Evolutionary conservation across 92 coral and sea anemone species (phyloP).

Genomic region (Parazoanthus darwini): DNA sequence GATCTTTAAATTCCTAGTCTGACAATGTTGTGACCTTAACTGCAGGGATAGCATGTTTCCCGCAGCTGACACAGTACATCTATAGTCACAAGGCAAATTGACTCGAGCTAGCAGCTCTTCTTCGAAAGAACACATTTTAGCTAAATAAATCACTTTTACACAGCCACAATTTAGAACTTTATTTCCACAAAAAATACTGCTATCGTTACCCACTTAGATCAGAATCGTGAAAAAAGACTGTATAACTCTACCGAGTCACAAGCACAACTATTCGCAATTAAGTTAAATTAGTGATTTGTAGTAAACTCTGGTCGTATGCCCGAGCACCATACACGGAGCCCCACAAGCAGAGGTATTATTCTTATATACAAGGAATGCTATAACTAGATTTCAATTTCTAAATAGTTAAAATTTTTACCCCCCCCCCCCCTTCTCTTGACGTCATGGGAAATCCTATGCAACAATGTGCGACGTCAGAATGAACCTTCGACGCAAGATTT

Average conservation of each 20-base stretch:
- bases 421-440: background rate
- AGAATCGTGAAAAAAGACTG: background rate
- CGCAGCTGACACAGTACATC: too few species aligned
- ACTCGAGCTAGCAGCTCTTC: too few species aligned
- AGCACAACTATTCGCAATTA: background rate
- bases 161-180: too few species aligned
- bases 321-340: background rate
- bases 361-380: background rate
- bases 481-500: background rate
- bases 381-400: background rate
- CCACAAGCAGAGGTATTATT: background rate
- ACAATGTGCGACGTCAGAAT: background rate
- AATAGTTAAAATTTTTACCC: too few species aligned
- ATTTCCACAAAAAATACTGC: background rate
- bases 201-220: background rate
- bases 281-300: too few species aligned
- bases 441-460: too few species aligned
- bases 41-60: too few species aligned
- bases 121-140: too few species aligned
- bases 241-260: background rate
- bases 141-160: too few species aligned
- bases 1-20: too few species aligned
- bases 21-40: too few species aligned
- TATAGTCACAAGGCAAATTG: too few species aligned
- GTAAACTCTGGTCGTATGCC: background rate